Evolutionary conservation across 2,113 vertebrate genomes (phyloP), one percentile per base, ranked within the genome.

Genomic region (Mixornis gularis): DNA sequence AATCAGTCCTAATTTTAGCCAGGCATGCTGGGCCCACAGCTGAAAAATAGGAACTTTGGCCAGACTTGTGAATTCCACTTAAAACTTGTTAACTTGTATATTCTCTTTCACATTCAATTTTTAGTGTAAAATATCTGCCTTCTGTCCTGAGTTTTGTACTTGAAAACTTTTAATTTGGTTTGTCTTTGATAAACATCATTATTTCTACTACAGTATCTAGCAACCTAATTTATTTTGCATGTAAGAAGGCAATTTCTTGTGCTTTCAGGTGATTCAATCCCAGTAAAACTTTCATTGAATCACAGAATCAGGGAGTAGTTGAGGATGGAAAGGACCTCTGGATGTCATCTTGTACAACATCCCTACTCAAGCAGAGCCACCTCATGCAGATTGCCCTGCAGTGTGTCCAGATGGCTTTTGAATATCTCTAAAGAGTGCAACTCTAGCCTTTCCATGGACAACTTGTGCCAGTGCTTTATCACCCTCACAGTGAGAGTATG

Each of bases 1-100:
- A 89, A 89, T 49, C 44, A 30, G 40, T 84, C 79, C 52, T 94
- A 92, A 90, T 95, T 94, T 93, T 94, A 94, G 26, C 46, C 53
- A 83, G 55, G 44, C 59, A 60, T 59, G 43, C 55, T 85, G 68
- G 56, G 56, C 29, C 72, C 19, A 52, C 9, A 80, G 55, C 79
- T 77, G 46, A 91, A 89, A 95, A 91, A 77, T 25, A 62, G 9
- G 74, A 85, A 43, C 55, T 90, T 92, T 89, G 94, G 24, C 24
- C 70, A 95, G 60, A 85, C 40, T 78, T 85, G 63, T 59, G 52
- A 90, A 78, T 85, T 91, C 59, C 22, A 32, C 41, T 83, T 64
- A 85, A 96, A 95, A 91, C 43, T 65, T 87, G 40, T 12, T 85
- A 90, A 79, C 14, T 73, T 69, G 19, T 5, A 69, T 59, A 66